These are phyloP conservation scores for Potorous gilbertii DNA, from an alignment of 2,797 vertebrate species.

Conservation along the genomic window DNA sequence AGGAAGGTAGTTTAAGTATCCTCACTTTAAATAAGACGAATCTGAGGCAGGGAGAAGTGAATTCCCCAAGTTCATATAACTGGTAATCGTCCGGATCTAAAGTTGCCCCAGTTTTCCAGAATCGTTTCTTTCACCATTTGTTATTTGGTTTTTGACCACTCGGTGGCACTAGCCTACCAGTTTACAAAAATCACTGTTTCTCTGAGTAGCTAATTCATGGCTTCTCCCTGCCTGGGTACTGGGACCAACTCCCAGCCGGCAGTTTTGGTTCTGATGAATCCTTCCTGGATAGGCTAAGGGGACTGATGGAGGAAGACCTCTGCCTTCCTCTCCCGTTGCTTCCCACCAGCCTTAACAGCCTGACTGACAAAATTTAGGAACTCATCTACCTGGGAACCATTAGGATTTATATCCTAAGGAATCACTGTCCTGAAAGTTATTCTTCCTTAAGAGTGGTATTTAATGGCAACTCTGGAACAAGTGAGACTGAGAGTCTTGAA, in stretches of 20 bases:
- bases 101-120: not conserved
- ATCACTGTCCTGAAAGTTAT: conserved; percentile 78
- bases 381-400: not conserved
- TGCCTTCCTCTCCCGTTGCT: conserved; percentile 42
- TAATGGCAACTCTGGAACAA: conserved; percentile 68
- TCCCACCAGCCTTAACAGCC: not conserved
- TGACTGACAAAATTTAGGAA: not conserved
- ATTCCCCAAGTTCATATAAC: not conserved
- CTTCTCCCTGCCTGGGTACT: not conserved
- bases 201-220: not conserved
- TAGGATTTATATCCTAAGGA: conserved; percentile 32
- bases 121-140: conserved; percentile 62
- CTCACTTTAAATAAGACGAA: not conserved
- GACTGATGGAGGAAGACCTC: conserved; percentile 64
- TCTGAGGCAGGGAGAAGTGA: not conserved
- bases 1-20: not conserved
- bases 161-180: conserved; percentile 86
- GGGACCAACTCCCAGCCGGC: not conserved
- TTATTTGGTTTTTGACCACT: conserved; percentile 83
- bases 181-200: conserved; percentile 47
- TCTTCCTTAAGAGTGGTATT: conserved; percentile 75
- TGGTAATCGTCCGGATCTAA: not conserved
- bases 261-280: not conserved
- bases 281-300: not conserved
- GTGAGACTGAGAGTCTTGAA: conserved; percentile 20